phyloP scores from a whole-genome alignment of 2,888 invertebrate species.

The Drosophila limbata region DNA sequence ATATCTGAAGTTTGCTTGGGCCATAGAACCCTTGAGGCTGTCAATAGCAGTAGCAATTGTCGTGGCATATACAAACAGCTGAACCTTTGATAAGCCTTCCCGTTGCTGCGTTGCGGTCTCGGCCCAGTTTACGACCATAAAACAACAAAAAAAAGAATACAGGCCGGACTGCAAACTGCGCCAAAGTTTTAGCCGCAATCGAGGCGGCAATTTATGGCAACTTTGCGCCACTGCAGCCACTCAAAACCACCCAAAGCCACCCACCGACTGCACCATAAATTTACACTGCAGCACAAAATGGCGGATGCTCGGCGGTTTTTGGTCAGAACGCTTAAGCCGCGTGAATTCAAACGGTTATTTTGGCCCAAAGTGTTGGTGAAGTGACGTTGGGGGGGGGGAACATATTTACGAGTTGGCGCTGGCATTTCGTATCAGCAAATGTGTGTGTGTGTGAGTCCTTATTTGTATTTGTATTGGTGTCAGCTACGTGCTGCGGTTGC shows the following conservation, averaged over 20 bases:
- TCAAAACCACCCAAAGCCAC: constrained; percentile 14
- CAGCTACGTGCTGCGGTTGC: constrained; percentile 65
- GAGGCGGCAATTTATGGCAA: constrained; percentile 82
- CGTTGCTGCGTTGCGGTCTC: constrained; percentile 33
- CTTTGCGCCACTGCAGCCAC: constrained; percentile 64
- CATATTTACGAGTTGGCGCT: constrained; percentile 78
- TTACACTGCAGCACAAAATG: constrained; percentile 64
- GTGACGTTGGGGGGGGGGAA: constrained; percentile 23
- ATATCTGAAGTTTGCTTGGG: constrained; percentile 39
- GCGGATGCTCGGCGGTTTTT: constrained; percentile 46
- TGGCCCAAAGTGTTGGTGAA: constrained; percentile 1
- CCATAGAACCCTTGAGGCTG: constrained; percentile 61
- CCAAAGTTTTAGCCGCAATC: constrained; percentile 68
- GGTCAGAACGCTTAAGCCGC: constrained; percentile 70
- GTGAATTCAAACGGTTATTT: constrained; percentile 67
- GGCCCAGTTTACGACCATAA: constrained; percentile 58
- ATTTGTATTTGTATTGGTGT: constrained; percentile 48
- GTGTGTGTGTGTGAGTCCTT: constrained; percentile 7
- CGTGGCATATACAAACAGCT: constrained; percentile 58
- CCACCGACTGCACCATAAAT: constrained; percentile 65
- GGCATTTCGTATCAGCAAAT: constrained; percentile 15
- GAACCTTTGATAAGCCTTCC: constrained; percentile 49
- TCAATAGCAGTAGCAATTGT: constrained; percentile 57
- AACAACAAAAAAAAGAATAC: constrained; percentile 9
- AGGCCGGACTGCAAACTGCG: constrained; percentile 48